Evolutionary conservation across 2,113 vertebrate genomes (phyloP), one percentile per base, ranked within the genome.

Genomic region (Trichomycterus rosablanca): DNA sequence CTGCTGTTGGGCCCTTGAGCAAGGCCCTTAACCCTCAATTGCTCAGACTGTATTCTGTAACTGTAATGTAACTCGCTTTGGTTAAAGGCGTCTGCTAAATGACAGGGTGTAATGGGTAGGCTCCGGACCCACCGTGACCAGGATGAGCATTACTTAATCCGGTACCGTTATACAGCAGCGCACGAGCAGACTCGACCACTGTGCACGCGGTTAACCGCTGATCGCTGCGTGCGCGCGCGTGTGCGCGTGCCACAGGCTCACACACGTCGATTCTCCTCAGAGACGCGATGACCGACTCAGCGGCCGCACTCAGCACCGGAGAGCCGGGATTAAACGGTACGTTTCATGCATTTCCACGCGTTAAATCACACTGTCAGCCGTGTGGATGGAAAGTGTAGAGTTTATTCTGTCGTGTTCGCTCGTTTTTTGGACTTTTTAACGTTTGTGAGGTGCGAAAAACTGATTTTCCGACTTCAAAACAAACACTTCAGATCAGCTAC

Each of bases 271-370:
- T 71, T 48, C 63, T 57, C 71, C 59, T 59, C 63, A 75, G 62
- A 59, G 59, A 82, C 68, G 70, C 68, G 5, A 88, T 88, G 86
- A 83, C 84, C 53, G 81, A 78, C 59, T 64, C 81, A 74, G 75
- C 78, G 60, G 59, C 59, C 71, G 60, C 80, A 77, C 74, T 80
- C 40, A 83, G 75, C 71, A 78, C 77, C 74, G 83, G 77, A 70
- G 84, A 86, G 59, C 64, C 82, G 3, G 83, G 83, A 72, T 82
- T 88, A 54, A 85, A 88, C 70, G 87, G 87, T 88, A 75, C 28
- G 49, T 65, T 53, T 35, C 6, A 8, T 7, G n/a, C 19, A 14
- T 2, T 19, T 1, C 2, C 1, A 11, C 19, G 2, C 1, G 2
- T 12, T 4, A 1, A 2, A 15, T 14, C 8, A 6, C 22, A 0